Percentiles rank a stretch among this genome's conserved stretches.
Evolutionary conservation across 2,113 vertebrate species (phyloP).

Genomic region (Gambusia affinis): DNA sequence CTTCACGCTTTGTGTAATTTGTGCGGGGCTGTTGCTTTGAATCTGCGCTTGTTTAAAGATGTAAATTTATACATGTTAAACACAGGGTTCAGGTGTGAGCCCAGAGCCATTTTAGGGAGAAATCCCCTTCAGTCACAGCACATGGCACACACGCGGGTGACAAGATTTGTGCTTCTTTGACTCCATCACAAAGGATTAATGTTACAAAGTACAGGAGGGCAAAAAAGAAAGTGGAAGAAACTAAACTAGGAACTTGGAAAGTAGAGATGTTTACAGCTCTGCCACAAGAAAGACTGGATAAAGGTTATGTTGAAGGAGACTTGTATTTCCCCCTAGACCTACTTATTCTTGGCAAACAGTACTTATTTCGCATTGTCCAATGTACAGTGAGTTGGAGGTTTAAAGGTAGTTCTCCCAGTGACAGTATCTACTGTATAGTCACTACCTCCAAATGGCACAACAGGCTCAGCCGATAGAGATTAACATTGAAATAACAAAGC

Average conservation of each 20-base stretch:
- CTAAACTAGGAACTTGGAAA: slow-evolving; percentile 25
- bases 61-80: slow-evolving; percentile 37
- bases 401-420: too few species aligned
- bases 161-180: slow-evolving; percentile 41
- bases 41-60: slow-evolving; percentile 41
- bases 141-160: slow-evolving; percentile 58
- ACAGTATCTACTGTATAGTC: too few species aligned
- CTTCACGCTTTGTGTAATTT: slow-evolving; percentile 6
- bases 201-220: slow-evolving; percentile 5
- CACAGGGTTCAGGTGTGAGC: slow-evolving; percentile 71
- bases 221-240: slow-evolving; percentile 3
- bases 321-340: slow-evolving; percentile 7
- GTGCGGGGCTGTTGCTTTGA: slow-evolving; percentile 9
- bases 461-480: too few species aligned
- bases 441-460: too few species aligned
- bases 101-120: slow-evolving; percentile 56
- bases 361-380: slow-evolving; percentile 37
- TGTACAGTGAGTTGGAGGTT: background rate
- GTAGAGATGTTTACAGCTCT: background rate
- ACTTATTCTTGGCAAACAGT: slow-evolving; percentile 25
- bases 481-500: too few species aligned
- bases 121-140: slow-evolving; percentile 55
- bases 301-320: slow-evolving; percentile 2
- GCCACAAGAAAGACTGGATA: slow-evolving; percentile 24
- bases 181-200: slow-evolving; percentile 53